Base-by-base conservation (phyloP, 2,797 vertebrate genomes). In the Takifugu ocellatus region DNA sequence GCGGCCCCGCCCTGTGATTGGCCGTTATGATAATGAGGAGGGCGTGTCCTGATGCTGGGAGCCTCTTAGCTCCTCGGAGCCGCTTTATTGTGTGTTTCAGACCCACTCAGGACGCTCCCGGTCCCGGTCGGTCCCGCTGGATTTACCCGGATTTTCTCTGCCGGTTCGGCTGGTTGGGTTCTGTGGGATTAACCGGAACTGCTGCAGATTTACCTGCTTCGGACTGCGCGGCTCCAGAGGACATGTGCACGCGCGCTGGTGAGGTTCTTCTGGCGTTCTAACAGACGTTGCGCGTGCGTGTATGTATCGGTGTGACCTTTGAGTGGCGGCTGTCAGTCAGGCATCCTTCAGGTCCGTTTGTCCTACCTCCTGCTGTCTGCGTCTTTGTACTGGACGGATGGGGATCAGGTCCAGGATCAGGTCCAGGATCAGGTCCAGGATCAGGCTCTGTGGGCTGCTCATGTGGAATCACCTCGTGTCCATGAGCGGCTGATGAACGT, bases 11-110 rank as follows among this genome's bases (percentile, higher is more conserved):
- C 43, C 60, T 61, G 31, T 68, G 68, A 75, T 73, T 77, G 78
- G 81, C 61, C 51, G 25, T 69, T 75, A 77, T 79, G 74, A 15
- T 63, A 60, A 83, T 54, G 60, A 73, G 59, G 57, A 44, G 61
- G 77, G 75, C 66, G 78, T 63, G 81, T 47, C 25, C 3, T 29
- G 16, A 0, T 21, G 51, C 43, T 10, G 33, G 49, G 67, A 53
- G 63, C 44, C 16, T 44, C 66, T 12, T 49, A 3, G 54, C 58
- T 16, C 47, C 51, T n/a, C 27, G 43, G 58, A 53, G 54, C 2
- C 56, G 6, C 52, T 56, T 79, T 71, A 81, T 73, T 79, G 78
- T 77, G 75, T 60, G 24, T 31, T 21, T 16, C 63, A 62, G 68
- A 70, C 44, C 43, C 43, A 16, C 15, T 7, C 16, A 16, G 49